Percentiles rank a stretch among this genome's conserved stretches.
phyloP scores from a whole-genome alignment of 2,113 vertebrate genomes.

The Lepus europaeus region DNA sequence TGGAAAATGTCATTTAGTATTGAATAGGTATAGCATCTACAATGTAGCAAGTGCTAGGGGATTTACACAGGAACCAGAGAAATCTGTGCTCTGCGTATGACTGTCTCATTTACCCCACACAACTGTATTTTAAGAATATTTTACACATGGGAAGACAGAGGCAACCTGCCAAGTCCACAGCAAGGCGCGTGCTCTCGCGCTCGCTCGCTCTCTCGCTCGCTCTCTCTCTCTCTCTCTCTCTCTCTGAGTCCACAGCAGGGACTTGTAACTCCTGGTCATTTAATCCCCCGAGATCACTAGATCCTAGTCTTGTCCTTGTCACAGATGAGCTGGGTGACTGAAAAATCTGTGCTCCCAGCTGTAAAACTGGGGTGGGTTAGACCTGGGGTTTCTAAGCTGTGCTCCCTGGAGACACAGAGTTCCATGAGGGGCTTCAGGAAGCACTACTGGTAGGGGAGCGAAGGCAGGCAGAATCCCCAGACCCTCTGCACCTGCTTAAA shows the following conservation, averaged over 20 bases:
- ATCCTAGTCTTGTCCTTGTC: neutral
- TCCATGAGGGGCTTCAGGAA: neutral
- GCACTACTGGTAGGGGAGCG: neutral
- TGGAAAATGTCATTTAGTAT: slow-evolving; percentile 27
- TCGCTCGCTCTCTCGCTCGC: no score
- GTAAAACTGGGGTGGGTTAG: neutral
- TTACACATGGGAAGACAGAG: slow-evolving; percentile 14
- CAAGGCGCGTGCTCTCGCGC: neutral
- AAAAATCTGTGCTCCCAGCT: neutral
- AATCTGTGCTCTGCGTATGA: neutral
- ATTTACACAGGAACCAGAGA: slow-evolving; percentile 25
- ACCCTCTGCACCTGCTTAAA: neutral
- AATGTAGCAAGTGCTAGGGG: neutral
- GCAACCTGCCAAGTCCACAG: neutral
- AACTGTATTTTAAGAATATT: neutral
- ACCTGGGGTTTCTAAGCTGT: neutral
- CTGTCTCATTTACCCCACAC: neutral
- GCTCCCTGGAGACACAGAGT: neutral
- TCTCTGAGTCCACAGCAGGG: slow-evolving; percentile 8
- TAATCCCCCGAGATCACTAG: neutral
- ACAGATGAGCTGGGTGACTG: neutral
- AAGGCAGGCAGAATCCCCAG: neutral
- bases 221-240: neutral
- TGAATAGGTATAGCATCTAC: slow-evolving; percentile 26
- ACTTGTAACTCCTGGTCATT: neutral